Percentiles rank a stretch among this genome's conserved stretches.
Evolutionary conservation across 2,113 vertebrate species (phyloP).

Genomic region (Cynocephalus volans): DNA sequence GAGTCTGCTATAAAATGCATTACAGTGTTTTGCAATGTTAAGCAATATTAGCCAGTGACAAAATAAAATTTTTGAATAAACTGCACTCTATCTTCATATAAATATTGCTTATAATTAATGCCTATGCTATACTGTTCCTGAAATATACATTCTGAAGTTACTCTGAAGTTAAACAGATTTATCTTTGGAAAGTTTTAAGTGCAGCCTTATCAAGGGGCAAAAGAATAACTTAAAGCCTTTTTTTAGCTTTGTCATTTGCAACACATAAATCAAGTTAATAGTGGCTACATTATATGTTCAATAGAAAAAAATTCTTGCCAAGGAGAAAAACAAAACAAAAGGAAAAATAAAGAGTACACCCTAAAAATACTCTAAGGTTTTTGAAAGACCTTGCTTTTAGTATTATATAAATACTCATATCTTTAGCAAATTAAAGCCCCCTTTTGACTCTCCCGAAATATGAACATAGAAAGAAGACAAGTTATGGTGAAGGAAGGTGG

Average conservation of each 20-base stretch:
- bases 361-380: background rate
- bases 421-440: background rate
- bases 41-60: background rate
- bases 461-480: background rate
- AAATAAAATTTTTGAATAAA: slow-evolving; percentile 63
- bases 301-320: background rate
- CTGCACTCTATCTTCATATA: slow-evolving; percentile 22
- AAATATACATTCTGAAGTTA: slow-evolving; percentile 26
- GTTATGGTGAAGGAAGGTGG: background rate
- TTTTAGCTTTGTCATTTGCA: slow-evolving; percentile 55
- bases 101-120: slow-evolving; percentile 53
- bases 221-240: slow-evolving; percentile 8
- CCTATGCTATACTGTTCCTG: background rate
- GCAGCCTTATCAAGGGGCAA: background rate
- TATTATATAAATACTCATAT: background rate
- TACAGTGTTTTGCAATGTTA: slow-evolving; percentile 52
- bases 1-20: slow-evolving; percentile 61
- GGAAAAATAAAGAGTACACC: background rate
- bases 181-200: slow-evolving; percentile 51
- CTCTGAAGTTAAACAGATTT: slow-evolving; percentile 58
- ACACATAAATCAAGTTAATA: slow-evolving; percentile 52
- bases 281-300: background rate
- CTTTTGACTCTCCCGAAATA: background rate
- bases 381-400: slow-evolving; percentile 16
- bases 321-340: background rate